Evolutionary conservation across 2,113 vertebrate genomes (phyloP).

Genomic region (Mirza zaza): DNA sequence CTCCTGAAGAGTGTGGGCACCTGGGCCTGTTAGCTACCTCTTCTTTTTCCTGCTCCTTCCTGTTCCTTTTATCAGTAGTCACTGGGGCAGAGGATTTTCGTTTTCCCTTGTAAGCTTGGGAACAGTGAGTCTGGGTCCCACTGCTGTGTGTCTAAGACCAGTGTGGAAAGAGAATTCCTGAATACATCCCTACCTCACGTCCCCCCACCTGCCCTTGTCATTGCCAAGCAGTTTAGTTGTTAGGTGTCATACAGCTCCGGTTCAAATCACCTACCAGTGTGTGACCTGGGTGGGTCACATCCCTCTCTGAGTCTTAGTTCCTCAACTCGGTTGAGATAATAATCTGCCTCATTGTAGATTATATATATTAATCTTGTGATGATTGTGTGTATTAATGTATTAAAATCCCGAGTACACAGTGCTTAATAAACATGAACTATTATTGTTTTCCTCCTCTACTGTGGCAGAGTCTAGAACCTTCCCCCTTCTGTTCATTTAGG

Average conservation of each 20-base stretch:
- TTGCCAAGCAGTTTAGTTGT: background rate
- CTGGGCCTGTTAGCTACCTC: background rate
- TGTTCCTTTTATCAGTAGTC: slow-evolving; percentile 40
- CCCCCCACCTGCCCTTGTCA: background rate
- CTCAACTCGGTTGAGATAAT: background rate
- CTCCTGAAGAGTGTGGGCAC: background rate
- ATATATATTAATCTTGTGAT: background rate
- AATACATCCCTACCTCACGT: accelerated
- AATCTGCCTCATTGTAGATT: background rate
- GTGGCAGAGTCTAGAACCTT: background rate
- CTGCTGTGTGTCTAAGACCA: background rate
- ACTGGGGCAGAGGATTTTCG: slow-evolving; percentile 63
- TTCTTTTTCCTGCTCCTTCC: background rate
- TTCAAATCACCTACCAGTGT: background rate
- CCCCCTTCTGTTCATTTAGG: background rate
- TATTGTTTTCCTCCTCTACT: background rate
- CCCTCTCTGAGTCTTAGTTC: background rate
- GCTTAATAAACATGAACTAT: background rate
- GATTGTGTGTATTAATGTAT: background rate
- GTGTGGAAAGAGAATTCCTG: background rate
- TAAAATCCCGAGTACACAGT: background rate
- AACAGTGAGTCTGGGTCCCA: slow-evolving; percentile 64
- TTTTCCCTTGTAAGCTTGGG: slow-evolving; percentile 72
- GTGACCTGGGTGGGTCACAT: background rate
- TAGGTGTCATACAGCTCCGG: background rate